Conservation (phyloP, 1,140 invertebrate species). For the Latrodectus geometricus region DNA sequence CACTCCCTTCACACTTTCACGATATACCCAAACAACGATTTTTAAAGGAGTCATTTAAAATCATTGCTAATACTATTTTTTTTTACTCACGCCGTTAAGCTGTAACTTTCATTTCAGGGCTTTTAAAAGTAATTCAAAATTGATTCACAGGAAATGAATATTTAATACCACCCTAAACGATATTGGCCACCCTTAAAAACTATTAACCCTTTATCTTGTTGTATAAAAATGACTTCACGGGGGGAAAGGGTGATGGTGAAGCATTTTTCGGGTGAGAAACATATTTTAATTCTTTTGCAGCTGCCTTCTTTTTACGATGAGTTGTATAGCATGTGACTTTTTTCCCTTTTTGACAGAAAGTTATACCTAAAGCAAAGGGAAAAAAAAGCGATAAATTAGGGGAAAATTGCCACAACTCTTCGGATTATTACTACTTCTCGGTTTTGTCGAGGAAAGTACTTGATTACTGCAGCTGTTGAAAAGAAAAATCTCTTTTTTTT, state of each 20-base stretch:
- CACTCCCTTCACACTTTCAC: not conserved
- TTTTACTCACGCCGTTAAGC: not conserved
- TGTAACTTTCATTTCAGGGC: not conserved
- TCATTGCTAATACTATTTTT: slow-evolving; percentile 26
- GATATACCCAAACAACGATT: not conserved
- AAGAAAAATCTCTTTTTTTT: slow-evolving; percentile 6
- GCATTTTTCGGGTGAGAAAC: not conserved
- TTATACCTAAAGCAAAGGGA: slow-evolving; percentile 29
- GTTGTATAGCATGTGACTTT: not conserved
- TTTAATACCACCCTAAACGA: slow-evolving; percentile 56
- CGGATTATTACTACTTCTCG: not conserved
- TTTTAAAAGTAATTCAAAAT: slow-evolving; percentile 59
- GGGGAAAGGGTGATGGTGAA: not conserved
- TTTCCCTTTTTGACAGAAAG: slow-evolving; percentile 13
- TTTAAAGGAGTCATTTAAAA: slow-evolving; percentile 32
- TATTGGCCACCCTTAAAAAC: slow-evolving; percentile 60
- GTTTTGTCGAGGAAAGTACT: slow-evolving; percentile 39
- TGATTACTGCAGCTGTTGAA: not conserved
- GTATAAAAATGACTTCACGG: not conserved
- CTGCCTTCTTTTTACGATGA: not conserved
- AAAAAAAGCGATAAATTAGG: slow-evolving; percentile 61
- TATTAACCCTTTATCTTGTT: slow-evolving; percentile 59
- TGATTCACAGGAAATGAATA: slow-evolving; percentile 57
- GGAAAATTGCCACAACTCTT: slow-evolving; percentile 43
- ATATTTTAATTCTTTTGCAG: slow-evolving; percentile 1